Percentiles rank a stretch among this genome's conserved stretches.
Conservation (phyloP, 1,140 invertebrate species). For the Laodelphax striatellus region DNA sequence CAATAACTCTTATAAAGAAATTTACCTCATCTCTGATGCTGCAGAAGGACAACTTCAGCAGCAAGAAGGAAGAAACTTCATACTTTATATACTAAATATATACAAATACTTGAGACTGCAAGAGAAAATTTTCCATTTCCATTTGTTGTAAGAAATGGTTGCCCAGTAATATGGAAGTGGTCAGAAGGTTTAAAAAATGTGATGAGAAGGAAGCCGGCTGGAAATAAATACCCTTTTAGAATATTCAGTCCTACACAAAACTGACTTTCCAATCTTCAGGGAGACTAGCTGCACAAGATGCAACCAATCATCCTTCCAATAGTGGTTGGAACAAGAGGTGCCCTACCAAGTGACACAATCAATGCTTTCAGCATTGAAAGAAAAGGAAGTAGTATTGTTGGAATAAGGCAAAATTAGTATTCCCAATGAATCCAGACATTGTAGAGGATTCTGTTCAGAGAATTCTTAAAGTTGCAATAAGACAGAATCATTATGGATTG, state of each 20-base stretch:
- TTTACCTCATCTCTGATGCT: constrained; percentile 6
- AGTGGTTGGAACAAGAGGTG: no score
- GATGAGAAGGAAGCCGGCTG: background rate
- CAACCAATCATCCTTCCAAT: no score
- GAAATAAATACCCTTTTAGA: background rate
- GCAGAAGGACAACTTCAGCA: constrained; percentile 3
- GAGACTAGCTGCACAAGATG: background rate
- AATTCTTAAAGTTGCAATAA: no score
- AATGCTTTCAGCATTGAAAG: no score
- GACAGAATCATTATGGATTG: no score
- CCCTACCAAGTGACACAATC: no score
- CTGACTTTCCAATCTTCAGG: background rate
- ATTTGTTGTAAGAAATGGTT: background rate
- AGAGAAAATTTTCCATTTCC: background rate
- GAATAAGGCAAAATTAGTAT: no score
- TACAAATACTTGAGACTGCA: background rate
- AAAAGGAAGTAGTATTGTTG: no score
- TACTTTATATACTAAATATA: background rate
- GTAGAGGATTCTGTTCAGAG: no score
- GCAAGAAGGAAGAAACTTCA: background rate
- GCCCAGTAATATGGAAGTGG: background rate
- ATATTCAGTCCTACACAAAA: background rate
- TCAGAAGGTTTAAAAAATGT: background rate
- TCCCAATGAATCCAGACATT: no score
- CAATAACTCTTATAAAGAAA: background rate